Conservation (phyloP, 2,888 invertebrate species). For the Rhopalosiphum nymphaeae region DNA sequence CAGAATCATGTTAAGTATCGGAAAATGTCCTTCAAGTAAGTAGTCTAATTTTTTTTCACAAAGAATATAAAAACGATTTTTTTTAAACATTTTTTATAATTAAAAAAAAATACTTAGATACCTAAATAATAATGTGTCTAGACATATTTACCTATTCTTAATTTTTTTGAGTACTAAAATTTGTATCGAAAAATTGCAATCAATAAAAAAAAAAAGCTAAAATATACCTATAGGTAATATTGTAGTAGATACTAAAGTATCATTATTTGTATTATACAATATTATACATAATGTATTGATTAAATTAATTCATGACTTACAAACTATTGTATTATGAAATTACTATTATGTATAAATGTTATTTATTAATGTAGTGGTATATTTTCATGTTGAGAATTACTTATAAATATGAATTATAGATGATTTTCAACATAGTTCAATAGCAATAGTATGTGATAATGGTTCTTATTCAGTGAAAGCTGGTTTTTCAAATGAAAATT, state of each 20-base stretch:
- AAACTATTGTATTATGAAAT: not conserved
- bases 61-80: not conserved
- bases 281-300: not conserved
- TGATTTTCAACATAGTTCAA: not conserved
- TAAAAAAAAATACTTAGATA: not conserved
- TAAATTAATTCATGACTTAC: not conserved
- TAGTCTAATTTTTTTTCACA: not conserved
- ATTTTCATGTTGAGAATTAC: not conserved
- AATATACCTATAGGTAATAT: not conserved
- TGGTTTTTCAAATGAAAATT: constrained; percentile 82
- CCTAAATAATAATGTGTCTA: not conserved
- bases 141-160: not conserved
- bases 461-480: constrained; percentile 82
- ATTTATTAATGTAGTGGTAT: not conserved
- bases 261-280: not conserved
- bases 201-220: not conserved
- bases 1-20: not conserved
- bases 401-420: not conserved
- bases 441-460: constrained; percentile 80
- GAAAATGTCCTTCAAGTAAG: not conserved
- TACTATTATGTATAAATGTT: not conserved
- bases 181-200: too few relatives aligned
- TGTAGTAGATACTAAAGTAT: not conserved
- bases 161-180: not conserved
- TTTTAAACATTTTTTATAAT: not conserved